Evolutionary conservation across 2,888 invertebrate species (phyloP), one percentile per base, ranked within the genome.

Genomic region (Cataglyphis livida): DNA sequence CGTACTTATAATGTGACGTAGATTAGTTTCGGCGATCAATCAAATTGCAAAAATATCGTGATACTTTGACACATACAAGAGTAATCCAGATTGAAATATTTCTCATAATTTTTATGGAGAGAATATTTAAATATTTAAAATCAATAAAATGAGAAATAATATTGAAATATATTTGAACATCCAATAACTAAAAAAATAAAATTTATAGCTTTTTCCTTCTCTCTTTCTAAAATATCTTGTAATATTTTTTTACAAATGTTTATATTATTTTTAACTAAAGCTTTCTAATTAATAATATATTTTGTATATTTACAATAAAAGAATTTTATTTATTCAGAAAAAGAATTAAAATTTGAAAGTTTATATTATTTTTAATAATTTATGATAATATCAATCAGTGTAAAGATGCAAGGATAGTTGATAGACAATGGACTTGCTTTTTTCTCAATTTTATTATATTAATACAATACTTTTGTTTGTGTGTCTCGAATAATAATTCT

Each of bases 401-500:
- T 2, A 21, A 54, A 28, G 5, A 25, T 18, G 48, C 4, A 51
- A 75, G 38, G n/a, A 10, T 2, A 41, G 7, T 21, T 54, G 12
- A 32, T 15, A 48, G 12, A 54, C 4, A 25, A 28, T n/a, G 25
- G 25, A 12, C 12, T 10, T 25, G 35, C 7, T 18, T 21, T 59
- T 64, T 51, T 28, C 2, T 54, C 9, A 73, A 62, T 54, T 82
- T 65, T 35, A 74, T 82, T 75, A 76, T 54, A 62, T 61, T 51
- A 76, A 82, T 73, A 81, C 44, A 74, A 82, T 73, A 81, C 57
- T 88, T 76, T 83, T 82, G 57, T 82, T 62, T 59, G 10, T 82
- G 57, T 82, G 59, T 59, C 7, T n/a, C 59, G 25, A 61, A 83
- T 84, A 85, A 87, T 89, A 88, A 88, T 84, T 90, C 66, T 74